phyloP scores from a whole-genome alignment of 2,797 vertebrate species.

The Synanceia verrucosa region DNA sequence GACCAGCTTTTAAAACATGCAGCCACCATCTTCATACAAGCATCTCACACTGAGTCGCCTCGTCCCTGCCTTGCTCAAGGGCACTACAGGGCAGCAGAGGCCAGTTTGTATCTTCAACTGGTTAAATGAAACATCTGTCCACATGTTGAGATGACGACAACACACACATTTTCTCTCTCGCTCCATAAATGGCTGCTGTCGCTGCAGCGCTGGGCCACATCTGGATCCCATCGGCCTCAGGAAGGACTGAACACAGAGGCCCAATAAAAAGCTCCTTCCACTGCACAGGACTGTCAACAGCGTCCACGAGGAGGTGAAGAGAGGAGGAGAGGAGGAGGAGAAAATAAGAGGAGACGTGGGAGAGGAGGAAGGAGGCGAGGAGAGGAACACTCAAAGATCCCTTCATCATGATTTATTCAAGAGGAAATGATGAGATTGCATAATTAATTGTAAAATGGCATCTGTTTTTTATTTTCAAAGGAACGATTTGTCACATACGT shows the following conservation, averaged over 20 bases:
- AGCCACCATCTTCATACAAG: background rate
- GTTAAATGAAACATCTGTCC: slow-evolving; percentile 13
- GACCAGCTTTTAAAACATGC: background rate
- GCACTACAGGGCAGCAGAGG: background rate
- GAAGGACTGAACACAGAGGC: slow-evolving; percentile 65
- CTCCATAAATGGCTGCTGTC: slow-evolving; percentile 71
- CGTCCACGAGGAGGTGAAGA: slow-evolving; percentile 11
- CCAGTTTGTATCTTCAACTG: background rate
- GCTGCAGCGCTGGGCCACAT: slow-evolving; percentile 62
- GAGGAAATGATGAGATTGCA: background rate
- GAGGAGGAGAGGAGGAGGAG: background rate
- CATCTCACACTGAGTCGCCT: background rate
- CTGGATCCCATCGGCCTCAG: slow-evolving; percentile 75
- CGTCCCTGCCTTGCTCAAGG: background rate
- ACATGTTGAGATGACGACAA: slow-evolving; percentile 23
- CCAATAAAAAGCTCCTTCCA: slow-evolving; percentile 69
- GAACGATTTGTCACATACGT: background rate
- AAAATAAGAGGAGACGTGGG: background rate
- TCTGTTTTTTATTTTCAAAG: background rate
- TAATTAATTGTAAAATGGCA: background rate
- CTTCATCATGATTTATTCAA: background rate
- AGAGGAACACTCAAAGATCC: background rate
- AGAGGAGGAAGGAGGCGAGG: background rate
- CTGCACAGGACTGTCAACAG: slow-evolving; percentile 60
- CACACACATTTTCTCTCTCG: slow-evolving; percentile 13